Evolutionary conservation across 2,888 invertebrate species (phyloP), one percentile per base, ranked within the genome.

Genomic region (Exocentrus adspersus): DNA sequence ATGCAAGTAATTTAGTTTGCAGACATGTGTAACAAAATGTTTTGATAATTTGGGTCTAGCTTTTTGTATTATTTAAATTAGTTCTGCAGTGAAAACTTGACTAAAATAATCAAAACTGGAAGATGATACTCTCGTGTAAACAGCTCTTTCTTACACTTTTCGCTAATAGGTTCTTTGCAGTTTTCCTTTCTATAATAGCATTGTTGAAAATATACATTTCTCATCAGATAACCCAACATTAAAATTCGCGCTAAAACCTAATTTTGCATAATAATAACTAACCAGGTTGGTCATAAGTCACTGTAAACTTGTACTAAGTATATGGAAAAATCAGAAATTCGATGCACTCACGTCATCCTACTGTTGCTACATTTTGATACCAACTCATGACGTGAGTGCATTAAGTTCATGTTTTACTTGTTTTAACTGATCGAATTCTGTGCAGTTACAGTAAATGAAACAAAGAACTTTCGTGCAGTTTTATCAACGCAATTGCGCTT

Each of bases 31-130:
- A 24, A 21, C 2, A 24, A 16, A 10, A 21, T 7, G n/a, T 48
- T 48, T 46, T 58, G 30, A 54, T 54, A 43, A 19, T 43, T 54
- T 43, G 42, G 54, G 54, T 43, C 28, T 43, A 24, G 54, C 54
- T 54, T 54, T 54, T 42, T 54, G 42, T 24, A 37, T 54, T 12
- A 28, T 58, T 21, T 30, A 28, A 45, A 53, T 60, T 67, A 67
- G 70, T 50, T 58, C 62, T 58, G 65, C 68, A 63, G 28, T 21
- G 43, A 42, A 43, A 58, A 66, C 41, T 58, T 45, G 32, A 60
- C 60, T 62, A 60, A 58, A 65, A 62, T 68, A 69, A 70, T 71
- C 64, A 62, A 65, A 67, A 59, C n/a, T 52, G 19, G 37, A 21
- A 7, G 16, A 4, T 53, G 20, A 7, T 4, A 16, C 6, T 20